phyloP scores from a whole-genome alignment of 2,888 invertebrate species.

The Agrochola circellaris region DNA sequence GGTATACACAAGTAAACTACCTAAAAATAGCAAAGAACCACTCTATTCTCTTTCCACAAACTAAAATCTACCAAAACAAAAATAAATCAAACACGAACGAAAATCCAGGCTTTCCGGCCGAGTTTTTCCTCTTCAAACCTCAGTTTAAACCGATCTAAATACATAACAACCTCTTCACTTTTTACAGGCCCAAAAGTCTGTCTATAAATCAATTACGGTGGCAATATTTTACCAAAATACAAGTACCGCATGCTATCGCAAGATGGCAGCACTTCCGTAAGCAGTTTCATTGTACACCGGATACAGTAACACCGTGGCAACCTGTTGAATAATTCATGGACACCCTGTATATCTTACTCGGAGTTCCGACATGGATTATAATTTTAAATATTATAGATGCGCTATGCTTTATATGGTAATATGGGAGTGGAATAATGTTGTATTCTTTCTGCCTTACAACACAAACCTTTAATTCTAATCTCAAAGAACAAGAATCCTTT shows the following conservation, averaged over 20 bases:
- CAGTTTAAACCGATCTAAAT: conserved; percentile 18
- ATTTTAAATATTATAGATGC: conserved; percentile 61
- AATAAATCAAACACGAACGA: conserved; percentile 39
- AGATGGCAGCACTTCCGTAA: conserved; percentile 68
- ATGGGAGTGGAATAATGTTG: conserved; percentile 6
- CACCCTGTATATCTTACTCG: conserved; percentile 63
- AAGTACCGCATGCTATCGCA: conserved; percentile 60
- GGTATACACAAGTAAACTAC: not conserved
- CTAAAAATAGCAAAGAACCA: not conserved
- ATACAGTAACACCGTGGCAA: conserved; percentile 66
- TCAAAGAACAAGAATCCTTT: not conserved
- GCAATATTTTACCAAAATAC: conserved; percentile 62
- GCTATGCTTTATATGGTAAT: conserved; percentile 42
- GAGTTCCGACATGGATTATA: conserved; percentile 65
- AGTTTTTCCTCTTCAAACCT: conserved; percentile 3
- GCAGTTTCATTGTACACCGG: conserved; percentile 62
- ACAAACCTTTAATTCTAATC: not conserved
- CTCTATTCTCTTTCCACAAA: conserved; percentile 2
- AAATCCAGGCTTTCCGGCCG: conserved; percentile 9
- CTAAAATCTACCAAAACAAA: conserved; percentile 4
- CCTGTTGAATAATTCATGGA: conserved; percentile 71
- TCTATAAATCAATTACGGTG: conserved; percentile 62
- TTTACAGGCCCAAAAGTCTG: conserved; percentile 36
- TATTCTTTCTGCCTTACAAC: conserved; percentile 4
- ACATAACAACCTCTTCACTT: conserved; percentile 23